Evolutionary conservation across 2,797 vertebrate species (phyloP), one percentile per base, ranked within the genome.

Genomic region (Mormyrops boulengeri): DNA sequence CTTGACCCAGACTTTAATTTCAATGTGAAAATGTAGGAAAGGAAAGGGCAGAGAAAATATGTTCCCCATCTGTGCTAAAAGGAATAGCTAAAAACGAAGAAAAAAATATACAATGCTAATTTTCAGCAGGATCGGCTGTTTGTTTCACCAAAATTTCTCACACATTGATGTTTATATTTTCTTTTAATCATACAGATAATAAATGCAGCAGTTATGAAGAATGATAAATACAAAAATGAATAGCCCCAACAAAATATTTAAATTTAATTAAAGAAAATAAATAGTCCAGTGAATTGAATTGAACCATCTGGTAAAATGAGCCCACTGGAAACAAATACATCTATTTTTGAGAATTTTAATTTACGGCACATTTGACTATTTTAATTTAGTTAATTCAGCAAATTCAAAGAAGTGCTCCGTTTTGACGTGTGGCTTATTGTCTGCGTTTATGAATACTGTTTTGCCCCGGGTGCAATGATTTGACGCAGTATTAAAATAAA

Each of bases 41-140:
- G 49, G 14, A 8, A 86, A 17, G 52, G 49, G 85, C 49, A 34
- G 44, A 26, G 49, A 17, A 17, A 52, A 52, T 30, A 53, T 47
- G 19, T 12, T 17, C 77, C 77, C 19, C 8, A 47, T 52, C 30
- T 55, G 88, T 5, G 87, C 91, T 89, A 90, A 89, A 90, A 50
- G 89, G 30, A 69, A 88, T 7, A 53, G 14, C 2, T 52, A 14
- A 5, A 73, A 73, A 17, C 66, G 2, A 38, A 73, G 69, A 2
- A 17, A 14, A 17, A 38, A 14, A 17, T 4, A 73, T 30, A 50
- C 52, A 7, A 85, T 85, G 9, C 12, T 86, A 30, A 53, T 52
- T 30, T 52, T n/a, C 26, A 53, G 26, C 26, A 30, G n/a, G 19
- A 22, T 84, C 44, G 22, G 41, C 30, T 30, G 7, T n/a, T 80